Conservation (phyloP, 2,888 invertebrate genomes). For the Trissoscelio sp. region DNA sequence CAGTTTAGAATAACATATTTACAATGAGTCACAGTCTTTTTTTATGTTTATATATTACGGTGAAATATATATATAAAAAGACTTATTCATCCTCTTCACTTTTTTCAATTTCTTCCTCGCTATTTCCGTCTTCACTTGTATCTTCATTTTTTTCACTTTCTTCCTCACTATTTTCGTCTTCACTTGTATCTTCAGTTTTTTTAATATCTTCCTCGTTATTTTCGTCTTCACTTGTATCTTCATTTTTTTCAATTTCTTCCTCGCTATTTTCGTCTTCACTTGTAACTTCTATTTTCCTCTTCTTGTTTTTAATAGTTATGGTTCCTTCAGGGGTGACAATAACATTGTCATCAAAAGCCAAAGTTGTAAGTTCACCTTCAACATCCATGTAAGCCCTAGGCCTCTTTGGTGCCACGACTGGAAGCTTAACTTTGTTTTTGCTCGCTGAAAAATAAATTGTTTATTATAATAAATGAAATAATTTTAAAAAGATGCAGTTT, state of each 20-base stretch:
- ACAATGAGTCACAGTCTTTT: constrained; percentile 17
- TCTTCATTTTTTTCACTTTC: constrained; percentile 6
- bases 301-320: constrained; percentile 77
- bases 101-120: constrained; percentile 9
- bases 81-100: too few species aligned
- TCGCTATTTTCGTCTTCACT: neutral
- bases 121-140: constrained; percentile 20
- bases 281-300: neutral
- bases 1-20: constrained; percentile 60
- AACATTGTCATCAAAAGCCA: constrained; percentile 83
- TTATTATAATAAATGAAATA: constrained; percentile 9
- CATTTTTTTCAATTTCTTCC: constrained; percentile 4
- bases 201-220: constrained; percentile 15
- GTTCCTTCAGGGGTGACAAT: constrained; percentile 86
- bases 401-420: constrained; percentile 84
- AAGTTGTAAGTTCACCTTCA: constrained; percentile 87
- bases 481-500: constrained; percentile 1
- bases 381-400: constrained; percentile 85
- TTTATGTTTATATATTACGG: too few species aligned
- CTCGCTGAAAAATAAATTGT: constrained; percentile 83
- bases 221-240: constrained; percentile 16
- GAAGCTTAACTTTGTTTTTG: constrained; percentile 84
- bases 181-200: neutral
- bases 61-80: too few species aligned
- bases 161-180: neutral